These are phyloP conservation scores for Micromys minutus DNA, from an alignment of 2,113 vertebrate species.

Conservation along the genomic window DNA sequence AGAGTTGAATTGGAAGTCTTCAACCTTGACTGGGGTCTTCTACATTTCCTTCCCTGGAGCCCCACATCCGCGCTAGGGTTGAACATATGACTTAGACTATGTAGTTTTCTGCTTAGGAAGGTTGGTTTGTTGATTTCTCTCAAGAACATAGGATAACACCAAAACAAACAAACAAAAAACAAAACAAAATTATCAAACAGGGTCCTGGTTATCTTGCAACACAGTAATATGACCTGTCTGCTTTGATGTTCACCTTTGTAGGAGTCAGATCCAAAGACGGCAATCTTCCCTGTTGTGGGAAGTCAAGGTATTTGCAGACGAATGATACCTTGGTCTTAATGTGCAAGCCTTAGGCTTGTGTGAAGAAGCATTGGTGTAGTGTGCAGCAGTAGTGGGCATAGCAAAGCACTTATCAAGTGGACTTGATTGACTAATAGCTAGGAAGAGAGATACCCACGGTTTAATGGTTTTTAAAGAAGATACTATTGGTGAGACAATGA, in stretches of 20 bases:
- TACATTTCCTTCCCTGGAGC: conserved; percentile 30
- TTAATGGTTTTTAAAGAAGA: conserved; percentile 50
- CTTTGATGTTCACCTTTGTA: conserved; percentile 24
- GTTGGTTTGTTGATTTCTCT: conserved; percentile 23
- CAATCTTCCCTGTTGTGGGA: background rate
- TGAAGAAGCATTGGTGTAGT: background rate
- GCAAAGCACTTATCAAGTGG: conserved; percentile 23
- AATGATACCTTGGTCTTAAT: conserved; percentile 19
- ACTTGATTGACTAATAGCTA: conserved; percentile 51
- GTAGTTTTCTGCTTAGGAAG: background rate
- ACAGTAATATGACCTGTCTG: background rate
- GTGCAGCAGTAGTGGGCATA: conserved; percentile 51
- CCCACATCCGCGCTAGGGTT: conserved; percentile 40
- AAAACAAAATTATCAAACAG: conserved; percentile 52
- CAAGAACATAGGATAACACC: conserved; percentile 64
- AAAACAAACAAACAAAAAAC: too few species aligned
- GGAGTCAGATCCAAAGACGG: background rate
- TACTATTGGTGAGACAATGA: conserved; percentile 63
- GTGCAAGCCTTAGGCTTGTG: background rate
- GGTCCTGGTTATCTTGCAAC: conserved; percentile 42
- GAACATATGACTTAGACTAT: conserved; percentile 13
- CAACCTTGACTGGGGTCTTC: background rate
- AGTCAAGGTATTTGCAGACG: background rate
- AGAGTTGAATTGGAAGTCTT: background rate
- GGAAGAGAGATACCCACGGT: conserved; percentile 19